Percentiles rank a stretch among this genome's conserved stretches.
phyloP scores from a whole-genome alignment of 2,888 invertebrate species.

The Coremacera marginata region DNA sequence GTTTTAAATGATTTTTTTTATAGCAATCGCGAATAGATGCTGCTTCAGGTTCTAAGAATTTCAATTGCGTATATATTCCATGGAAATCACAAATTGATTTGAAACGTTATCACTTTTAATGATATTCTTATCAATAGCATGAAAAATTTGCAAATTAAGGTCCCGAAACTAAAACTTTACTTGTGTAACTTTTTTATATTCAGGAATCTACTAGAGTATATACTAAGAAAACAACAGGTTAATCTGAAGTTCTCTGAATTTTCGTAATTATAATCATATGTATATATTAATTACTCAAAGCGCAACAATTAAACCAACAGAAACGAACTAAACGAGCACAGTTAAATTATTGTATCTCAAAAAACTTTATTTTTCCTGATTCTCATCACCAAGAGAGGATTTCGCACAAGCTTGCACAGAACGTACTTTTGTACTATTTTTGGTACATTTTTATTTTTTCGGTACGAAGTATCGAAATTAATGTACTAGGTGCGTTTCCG shows the following conservation, averaged over 20 bases:
- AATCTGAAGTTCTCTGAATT: neutral
- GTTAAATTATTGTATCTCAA: neutral
- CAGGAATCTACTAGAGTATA: neutral
- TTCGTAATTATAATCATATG: neutral
- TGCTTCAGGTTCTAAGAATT: neutral
- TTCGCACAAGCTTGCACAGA: too few relatives aligned
- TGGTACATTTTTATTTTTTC: too few relatives aligned
- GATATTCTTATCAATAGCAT: neutral
- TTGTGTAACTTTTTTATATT: neutral
- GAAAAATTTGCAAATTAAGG: neutral
- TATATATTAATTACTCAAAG: neutral
- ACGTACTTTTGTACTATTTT: too few relatives aligned
- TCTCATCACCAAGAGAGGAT: neutral
- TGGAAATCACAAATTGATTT: neutral
- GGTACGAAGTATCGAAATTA: too few relatives aligned
- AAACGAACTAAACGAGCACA: conserved; percentile 1
- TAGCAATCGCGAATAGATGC: neutral
- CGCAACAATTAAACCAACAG: neutral
- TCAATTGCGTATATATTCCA: neutral
- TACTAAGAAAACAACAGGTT: conserved; percentile 24
- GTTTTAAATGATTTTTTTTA: neutral
- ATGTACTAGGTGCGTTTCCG: too few relatives aligned
- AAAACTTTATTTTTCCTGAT: neutral
- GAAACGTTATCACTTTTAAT: conserved; percentile 5
- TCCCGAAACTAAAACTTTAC: neutral